phyloP scores from a whole-genome alignment of 1,140 invertebrate species.

The Yoshiicerus persimilis region DNA sequence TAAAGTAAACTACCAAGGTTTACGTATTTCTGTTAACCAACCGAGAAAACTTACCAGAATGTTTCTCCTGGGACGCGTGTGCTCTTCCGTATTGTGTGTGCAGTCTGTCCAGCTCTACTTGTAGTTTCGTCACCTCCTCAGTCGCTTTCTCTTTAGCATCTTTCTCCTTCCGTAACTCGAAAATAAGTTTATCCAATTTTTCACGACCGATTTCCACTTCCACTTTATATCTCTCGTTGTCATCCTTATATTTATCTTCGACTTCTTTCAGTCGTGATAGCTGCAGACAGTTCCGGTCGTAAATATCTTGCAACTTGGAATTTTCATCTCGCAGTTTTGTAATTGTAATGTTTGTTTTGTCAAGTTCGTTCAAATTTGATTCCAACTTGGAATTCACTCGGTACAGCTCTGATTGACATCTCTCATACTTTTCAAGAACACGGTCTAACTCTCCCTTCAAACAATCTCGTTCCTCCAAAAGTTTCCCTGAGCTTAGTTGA shows the following conservation, averaged over 20 bases:
- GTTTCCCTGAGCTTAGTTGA: conserved; percentile 69
- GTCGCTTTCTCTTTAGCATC: conserved; percentile 61
- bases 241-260: conserved; percentile 86
- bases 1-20: neutral
- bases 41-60: neutral
- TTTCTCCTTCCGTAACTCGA: conserved; percentile 72
- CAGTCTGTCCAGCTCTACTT: conserved; percentile 67
- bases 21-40: neutral
- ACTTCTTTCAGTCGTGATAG: conserved; percentile 80
- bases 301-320: conserved; percentile 81
- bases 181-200: conserved; percentile 74
- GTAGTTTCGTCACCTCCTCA: conserved; percentile 66
- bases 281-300: conserved; percentile 79
- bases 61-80: conserved; percentile 22
- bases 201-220: conserved; percentile 81
- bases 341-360: conserved; percentile 75
- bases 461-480: conserved; percentile 82
- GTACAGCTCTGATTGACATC: conserved; percentile 63
- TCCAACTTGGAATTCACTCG: conserved; percentile 84
- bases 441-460: conserved; percentile 88
- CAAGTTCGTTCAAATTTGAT: conserved; percentile 77
- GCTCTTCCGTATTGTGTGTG: conserved; percentile 37
- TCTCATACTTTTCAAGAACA: conserved; percentile 89
- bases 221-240: conserved; percentile 75
- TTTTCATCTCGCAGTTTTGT: conserved; percentile 81